Base-by-base conservation (phyloP, 2,797 vertebrate genomes). In the Melanotaenia nigrans region DNA sequence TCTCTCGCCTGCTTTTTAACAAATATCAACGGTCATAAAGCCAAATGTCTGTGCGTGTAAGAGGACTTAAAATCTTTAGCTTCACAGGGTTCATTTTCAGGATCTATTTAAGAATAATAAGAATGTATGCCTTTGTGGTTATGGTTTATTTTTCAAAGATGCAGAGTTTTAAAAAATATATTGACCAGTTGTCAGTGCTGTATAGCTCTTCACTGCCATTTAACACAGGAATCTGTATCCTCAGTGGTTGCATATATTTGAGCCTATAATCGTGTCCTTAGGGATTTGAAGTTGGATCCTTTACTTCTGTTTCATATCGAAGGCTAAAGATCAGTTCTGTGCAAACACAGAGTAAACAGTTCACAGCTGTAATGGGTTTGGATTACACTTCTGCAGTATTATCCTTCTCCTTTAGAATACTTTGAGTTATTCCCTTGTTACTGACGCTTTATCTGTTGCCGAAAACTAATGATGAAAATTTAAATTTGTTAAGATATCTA, bases 241-340 rank as follows among this genome's bases (percentile, higher is more conserved):
- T 66, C 33, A 33, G 3, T 24, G 36, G 54, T 71, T 33, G 64
- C 24, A 40, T 63, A 54, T 65, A 57, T 38, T 61, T 61, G 47
- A 68, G 42, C 45, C 49, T 71, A 59, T 61, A 42, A 68, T 84
- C 36, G 35, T 5, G 42, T 32, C 42, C 28, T 61, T 28, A 59
- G 16, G 28, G 58, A 71, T 76, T 76, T 61, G 61, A 35, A 62
- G 28, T 57, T 16, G 55, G 68, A 18, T 60, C 62, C 49, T 51
- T 57, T 67, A 56, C 65, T 35, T 45, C 40, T 24, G 10, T 65
- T 61, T 62, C 36, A 74, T 28, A 28, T 51, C 20, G 12, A 61
- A 32, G 25, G n/a, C 25, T 13, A 32, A 57, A 62, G 36, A 78
- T 66, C 57, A 42, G 25, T 60, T 64, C 14, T 63, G 24, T 28